Evolutionary conservation across 2,797 vertebrate species (phyloP), one percentile per base, ranked within the genome.

Genomic region (Syndactyla subalaris): DNA sequence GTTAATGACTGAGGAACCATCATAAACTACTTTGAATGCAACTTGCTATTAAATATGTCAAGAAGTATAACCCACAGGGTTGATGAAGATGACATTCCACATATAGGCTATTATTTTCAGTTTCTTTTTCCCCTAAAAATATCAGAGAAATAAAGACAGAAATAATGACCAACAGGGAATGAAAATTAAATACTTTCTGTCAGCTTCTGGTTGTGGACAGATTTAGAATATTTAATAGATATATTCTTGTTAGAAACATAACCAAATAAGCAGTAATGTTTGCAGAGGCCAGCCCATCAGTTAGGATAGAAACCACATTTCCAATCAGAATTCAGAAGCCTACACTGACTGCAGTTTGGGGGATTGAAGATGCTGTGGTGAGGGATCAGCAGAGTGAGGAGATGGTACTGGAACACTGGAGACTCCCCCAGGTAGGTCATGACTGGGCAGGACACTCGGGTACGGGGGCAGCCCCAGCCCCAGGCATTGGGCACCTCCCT

Each of bases 11-110:
- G 41, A 94, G 48, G 63, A 88, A 43, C 10, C 6, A 2, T 89
- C 75, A 86, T 91, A 96, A 96, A 94, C 92, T 81, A 95, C 92
- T 74, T 30, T 36, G 16, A 32, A 41, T 66, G 16, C 18, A 54
- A 36, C 22, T 66, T 66, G 18, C 67, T 87, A 65, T 78, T 96
- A 89, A 93, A 81, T 90, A 91, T 58, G 59, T 89, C 85, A 92
- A 62, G 39, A 94, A 85, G 5, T 61, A 13, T 45, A 84, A 59
- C 43, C 34, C 39, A n/a, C 22, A 52, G 18, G 2, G 15, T 52
- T 89, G 92, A 66, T 82, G 84, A 92, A 93, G 41, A 39, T 63
- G 27, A 77, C 83, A 79, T 80, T 88, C 30, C 43, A 62, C 55
- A 39, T 93, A 76, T 62, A 36, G 9, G 7, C 46, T 84, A 13